Evolutionary conservation across 1,140 invertebrate species (phyloP), one percentile per base, ranked within the genome.

Genomic region (Globodera ellingtonae): DNA sequence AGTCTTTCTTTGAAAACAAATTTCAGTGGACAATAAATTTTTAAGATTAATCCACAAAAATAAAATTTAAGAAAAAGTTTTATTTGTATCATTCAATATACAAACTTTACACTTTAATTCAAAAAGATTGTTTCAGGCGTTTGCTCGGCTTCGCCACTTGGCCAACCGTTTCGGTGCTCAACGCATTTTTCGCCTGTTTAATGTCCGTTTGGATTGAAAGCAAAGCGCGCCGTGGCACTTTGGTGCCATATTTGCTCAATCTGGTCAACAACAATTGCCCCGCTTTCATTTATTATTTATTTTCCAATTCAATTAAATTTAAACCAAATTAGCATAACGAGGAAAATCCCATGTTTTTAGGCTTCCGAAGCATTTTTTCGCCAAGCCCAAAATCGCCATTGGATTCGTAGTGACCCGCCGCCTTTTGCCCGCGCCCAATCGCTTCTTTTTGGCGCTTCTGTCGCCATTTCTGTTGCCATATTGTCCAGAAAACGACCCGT

Each of bases 291-390:
- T 78, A 35, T 24, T 35, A 2, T 35, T 35, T 35, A 35, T n/a
- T 35, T 35, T 35, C 35, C 35, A 35, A 35, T 35, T 2, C 35
- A 35, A 35, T 35, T 35, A 35, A 35, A 35, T 35, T 0, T 35
- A 35, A 35, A 2, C 35, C 35, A 2, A 0, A 35, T 35, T 35
- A 35, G 3, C 35, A 35, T 35, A 35, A 2, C 35, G 35, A 3
- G 0, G 9, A 35, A 71, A 65, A 77, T 67, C 3, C 10, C 10
- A 6, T 62, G 10, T 6, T 46, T 35, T 21, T 76, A 88, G 86
- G 87, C 87, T 9, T 89, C 87, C 44, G 87, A 88, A 80, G 84
- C 87, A 24, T 24, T 85, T 10, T 88, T 84, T 72, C 77, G 86
- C 3, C 87, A 89, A 73, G 62, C 85, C 1, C 79, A 79, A 21